A percentile compares a stretch with the other conserved stretches of the same genome.
These are phyloP conservation scores for Spilogale gracilis DNA, from an alignment of 2,113 vertebrate species.

Conservation along the genomic window DNA sequence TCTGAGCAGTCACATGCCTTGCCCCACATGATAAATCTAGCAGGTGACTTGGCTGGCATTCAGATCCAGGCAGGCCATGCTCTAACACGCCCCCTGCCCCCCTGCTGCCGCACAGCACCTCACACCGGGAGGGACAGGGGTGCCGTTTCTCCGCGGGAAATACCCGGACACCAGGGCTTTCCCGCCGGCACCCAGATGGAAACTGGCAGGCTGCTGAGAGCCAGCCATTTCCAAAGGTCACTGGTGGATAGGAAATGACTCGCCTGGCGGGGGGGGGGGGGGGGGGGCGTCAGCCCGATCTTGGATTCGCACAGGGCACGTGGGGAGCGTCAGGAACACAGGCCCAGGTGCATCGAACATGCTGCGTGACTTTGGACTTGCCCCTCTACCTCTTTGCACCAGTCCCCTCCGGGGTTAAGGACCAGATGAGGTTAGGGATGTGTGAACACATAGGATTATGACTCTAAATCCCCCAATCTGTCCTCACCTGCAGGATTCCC, in stretches of 20 bases:
- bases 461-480: not conserved
- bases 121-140: not conserved
- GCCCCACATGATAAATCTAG: not conserved
- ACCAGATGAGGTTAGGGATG: not conserved
- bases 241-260: accelerated
- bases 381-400: not conserved
- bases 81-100: accelerated
- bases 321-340: not conserved
- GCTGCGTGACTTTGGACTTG: not conserved
- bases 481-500: not conserved
- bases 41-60: not conserved
- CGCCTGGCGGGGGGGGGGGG: not conserved
- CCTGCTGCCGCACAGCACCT: accelerated
- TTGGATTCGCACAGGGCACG: accelerated
- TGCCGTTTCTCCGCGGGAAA: not conserved
- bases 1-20: not conserved
- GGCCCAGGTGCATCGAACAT: accelerated
- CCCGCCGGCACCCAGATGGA: not conserved
- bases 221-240: not conserved
- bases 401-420: not conserved
- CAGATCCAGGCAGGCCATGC: no score
- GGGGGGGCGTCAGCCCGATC: accelerated
- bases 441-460: not conserved
- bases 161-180: not conserved
- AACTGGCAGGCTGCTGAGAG: not conserved